A percentile compares a stretch with the other conserved stretches of the same genome.
These are phyloP conservation scores for Condylura cristata DNA, from an alignment of 2,113 vertebrate genomes.

Conservation along the genomic window DNA sequence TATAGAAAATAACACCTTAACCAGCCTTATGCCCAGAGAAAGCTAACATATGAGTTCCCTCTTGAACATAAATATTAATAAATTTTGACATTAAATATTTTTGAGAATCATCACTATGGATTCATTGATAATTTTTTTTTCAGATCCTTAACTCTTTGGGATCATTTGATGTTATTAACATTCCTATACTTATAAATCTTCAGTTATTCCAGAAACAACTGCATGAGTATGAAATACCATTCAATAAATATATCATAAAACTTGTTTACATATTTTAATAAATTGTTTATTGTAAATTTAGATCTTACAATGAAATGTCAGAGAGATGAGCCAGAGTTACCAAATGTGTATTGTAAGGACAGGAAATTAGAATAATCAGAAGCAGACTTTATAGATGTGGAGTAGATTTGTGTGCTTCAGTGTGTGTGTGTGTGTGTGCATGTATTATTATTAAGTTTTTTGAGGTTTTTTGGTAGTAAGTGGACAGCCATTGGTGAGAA, in stretches of 20 bases:
- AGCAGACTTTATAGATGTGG: not conserved
- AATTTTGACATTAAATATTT: not conserved
- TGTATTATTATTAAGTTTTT: not conserved
- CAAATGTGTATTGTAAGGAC: not conserved
- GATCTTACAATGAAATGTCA: not conserved
- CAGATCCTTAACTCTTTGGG: not conserved
- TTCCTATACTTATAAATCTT: not conserved
- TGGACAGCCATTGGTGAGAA: not conserved
- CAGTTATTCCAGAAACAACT: not conserved
- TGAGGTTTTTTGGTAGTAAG: not conserved
- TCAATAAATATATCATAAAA: not conserved
- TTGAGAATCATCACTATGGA: not conserved
- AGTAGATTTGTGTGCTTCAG: not conserved
- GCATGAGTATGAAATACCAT: not conserved
- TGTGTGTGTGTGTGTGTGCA: rapidly evolving
- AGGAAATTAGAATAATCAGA: not conserved
- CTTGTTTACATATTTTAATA: not conserved
- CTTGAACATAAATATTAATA: not conserved
- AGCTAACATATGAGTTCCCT: not conserved
- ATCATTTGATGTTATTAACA: not conserved
- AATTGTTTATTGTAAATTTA: not conserved
- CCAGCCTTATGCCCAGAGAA: not conserved
- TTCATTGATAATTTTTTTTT: not conserved
- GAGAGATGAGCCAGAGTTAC: not conserved
- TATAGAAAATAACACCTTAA: not conserved